These are phyloP conservation scores for Cygnus buccinator DNA, from an alignment of 2,113 vertebrate species.

Conservation along the genomic window DNA sequence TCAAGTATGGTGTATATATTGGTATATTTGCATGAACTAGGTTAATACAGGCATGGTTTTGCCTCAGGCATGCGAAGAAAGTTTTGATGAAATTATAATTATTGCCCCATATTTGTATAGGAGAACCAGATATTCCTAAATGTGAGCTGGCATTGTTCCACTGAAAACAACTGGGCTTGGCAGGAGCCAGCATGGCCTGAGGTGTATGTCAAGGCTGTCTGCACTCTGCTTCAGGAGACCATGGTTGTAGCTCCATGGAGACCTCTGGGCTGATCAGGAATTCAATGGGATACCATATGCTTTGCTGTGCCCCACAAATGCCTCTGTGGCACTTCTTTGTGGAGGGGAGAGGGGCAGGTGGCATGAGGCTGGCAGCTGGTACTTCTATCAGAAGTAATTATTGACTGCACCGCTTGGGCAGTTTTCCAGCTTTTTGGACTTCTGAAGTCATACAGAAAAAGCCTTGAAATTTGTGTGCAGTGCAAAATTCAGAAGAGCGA, in stretches of 20 bases:
- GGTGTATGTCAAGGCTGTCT: not conserved
- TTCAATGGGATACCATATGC: not conserved
- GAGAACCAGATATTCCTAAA: not conserved
- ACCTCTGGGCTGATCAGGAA: slow-evolving; percentile 1
- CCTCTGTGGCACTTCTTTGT: not conserved
- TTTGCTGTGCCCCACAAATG: not conserved
- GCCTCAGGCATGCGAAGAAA: not conserved
- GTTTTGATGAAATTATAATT: slow-evolving; percentile 32
- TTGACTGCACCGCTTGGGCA: not conserved
- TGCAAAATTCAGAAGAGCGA: not conserved
- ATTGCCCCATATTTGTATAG: not conserved
- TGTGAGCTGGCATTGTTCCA: not conserved
- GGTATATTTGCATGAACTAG: not conserved
- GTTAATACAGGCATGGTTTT: not conserved
- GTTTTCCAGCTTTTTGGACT: slow-evolving; percentile 15
- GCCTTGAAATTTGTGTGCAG: not conserved
- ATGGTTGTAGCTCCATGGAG: not conserved
- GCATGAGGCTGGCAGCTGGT: slow-evolving; percentile 34
- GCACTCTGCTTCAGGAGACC: not conserved
- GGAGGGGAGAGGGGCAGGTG: slow-evolving; percentile 27
- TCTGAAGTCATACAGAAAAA: not conserved
- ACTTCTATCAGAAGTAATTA: slow-evolving; percentile 42
- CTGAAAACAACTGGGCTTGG: slow-evolving; percentile 11
- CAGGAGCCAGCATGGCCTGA: not conserved
- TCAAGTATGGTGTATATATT: not conserved